phyloP scores from a whole-genome alignment of 2,113 vertebrate genomes.

The Leptosomus discolor region DNA sequence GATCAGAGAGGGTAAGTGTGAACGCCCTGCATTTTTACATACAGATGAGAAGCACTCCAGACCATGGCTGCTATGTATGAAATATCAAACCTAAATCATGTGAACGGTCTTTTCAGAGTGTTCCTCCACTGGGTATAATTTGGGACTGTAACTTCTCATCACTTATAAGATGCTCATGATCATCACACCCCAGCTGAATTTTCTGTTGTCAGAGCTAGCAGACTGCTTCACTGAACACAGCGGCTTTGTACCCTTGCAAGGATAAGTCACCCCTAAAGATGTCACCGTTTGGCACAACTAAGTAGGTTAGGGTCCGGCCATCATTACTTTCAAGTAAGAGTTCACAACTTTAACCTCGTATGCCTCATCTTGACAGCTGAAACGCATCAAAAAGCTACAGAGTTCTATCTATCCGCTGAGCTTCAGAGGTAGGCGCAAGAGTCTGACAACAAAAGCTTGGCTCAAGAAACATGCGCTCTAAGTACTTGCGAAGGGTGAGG shows the following conservation, averaged over 20 bases:
- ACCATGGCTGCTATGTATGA: not conserved
- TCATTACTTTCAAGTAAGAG: not conserved
- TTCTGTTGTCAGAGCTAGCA: not conserved
- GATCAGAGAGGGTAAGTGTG: not conserved
- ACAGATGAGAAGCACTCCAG: not conserved
- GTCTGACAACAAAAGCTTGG: not conserved
- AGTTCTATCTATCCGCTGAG: not conserved
- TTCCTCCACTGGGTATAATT: not conserved
- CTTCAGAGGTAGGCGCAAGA: not conserved
- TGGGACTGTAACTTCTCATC: not conserved
- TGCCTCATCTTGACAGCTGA: not conserved
- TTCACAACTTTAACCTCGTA: not conserved
- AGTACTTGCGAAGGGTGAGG: not conserved
- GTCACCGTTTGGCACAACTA: fast-evolving
- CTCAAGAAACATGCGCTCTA: fast-evolving
- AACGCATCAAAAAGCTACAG: fast-evolving
- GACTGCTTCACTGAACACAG: not conserved
- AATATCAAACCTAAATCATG: not conserved
- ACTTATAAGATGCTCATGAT: not conserved
- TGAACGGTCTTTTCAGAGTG: not conserved
- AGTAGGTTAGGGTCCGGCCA: not conserved
- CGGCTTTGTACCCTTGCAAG: not conserved
- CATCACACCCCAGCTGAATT: not conserved
- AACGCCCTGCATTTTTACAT: not conserved
- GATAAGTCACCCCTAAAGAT: not conserved